Percentiles rank a stretch among this genome's conserved stretches.
These are phyloP conservation scores for Eueides isabella DNA, from an alignment of 1,140 invertebrate species.

Conservation along the genomic window DNA sequence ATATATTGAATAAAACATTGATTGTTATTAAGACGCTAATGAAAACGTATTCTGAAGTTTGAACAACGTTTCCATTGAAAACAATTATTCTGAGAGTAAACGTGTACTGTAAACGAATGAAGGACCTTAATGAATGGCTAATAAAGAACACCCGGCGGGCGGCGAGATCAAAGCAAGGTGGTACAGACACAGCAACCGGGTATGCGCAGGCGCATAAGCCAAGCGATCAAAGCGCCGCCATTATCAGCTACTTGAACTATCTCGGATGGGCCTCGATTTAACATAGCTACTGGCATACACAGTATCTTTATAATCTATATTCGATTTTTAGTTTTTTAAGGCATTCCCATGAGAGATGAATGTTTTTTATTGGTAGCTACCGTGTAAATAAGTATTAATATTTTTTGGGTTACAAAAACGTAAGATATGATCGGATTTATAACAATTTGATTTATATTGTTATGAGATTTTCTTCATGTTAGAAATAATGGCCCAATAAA, in stretches of 20 bases:
- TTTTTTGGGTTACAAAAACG: not conserved
- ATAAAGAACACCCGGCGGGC: slow-evolving; percentile 61
- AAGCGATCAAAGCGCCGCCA: slow-evolving; percentile 67
- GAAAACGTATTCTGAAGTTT: slow-evolving; percentile 19
- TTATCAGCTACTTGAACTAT: slow-evolving; percentile 69
- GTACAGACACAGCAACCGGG: slow-evolving; percentile 48
- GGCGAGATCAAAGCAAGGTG: slow-evolving; percentile 67
- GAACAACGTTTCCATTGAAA: slow-evolving; percentile 39
- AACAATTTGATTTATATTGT: not conserved
- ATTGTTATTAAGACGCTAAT: slow-evolving; percentile 18
- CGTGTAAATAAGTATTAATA: slow-evolving; percentile 8
- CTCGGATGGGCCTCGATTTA: slow-evolving; percentile 57
- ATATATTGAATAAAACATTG: not conserved
- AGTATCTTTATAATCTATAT: slow-evolving; percentile 45
- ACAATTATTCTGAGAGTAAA: slow-evolving; percentile 32
- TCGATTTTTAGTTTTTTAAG: slow-evolving; percentile 32
- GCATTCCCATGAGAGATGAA: slow-evolving; percentile 31
- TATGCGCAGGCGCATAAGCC: slow-evolving; percentile 41
- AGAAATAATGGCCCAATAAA: not conserved
- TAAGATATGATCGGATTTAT: not conserved
- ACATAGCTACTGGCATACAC: slow-evolving; percentile 56
- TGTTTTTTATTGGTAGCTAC: slow-evolving; percentile 28
- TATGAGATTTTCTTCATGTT: not conserved
- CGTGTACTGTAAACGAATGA: slow-evolving; percentile 37
- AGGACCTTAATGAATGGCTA: slow-evolving; percentile 63